Evolutionary conservation across 2,888 invertebrate species (phyloP).

Genomic region (Athalia circularis): DNA sequence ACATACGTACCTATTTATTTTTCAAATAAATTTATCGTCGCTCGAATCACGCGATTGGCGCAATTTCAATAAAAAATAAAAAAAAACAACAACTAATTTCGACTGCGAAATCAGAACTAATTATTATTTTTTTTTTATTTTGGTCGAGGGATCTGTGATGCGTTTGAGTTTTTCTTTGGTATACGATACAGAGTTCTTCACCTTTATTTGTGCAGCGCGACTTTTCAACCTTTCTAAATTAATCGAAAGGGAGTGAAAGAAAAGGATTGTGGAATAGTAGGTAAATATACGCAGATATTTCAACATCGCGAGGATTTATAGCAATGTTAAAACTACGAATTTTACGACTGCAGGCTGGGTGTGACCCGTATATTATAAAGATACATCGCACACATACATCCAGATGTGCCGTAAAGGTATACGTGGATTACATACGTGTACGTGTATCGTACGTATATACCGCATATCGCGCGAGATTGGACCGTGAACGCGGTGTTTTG

Average conservation of each 20-base stretch:
- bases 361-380: conserved; percentile 34
- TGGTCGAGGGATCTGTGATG: no score
- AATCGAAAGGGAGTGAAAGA: conserved; percentile 32
- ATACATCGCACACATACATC: conserved; percentile 4
- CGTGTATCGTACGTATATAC: background rate
- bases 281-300: background rate
- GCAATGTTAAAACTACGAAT: conserved; percentile 41
- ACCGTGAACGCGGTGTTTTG: conserved; percentile 30
- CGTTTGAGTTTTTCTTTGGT: no score
- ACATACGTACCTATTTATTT: no score
- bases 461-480: conserved; percentile 18
- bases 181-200: no score
- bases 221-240: conserved; percentile 34
- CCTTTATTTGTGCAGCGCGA: background rate
- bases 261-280: conserved; percentile 6
- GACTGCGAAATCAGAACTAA: no score
- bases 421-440: background rate
- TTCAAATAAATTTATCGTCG: no score
- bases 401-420: background rate
- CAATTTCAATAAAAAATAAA: no score
- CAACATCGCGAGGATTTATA: conserved; percentile 35
- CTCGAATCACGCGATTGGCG: no score
- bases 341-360: conserved; percentile 31
- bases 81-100: no score
- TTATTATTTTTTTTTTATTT: no score